Conservation (phyloP, 2,888 invertebrate genomes). For the Agrochola litura region DNA sequence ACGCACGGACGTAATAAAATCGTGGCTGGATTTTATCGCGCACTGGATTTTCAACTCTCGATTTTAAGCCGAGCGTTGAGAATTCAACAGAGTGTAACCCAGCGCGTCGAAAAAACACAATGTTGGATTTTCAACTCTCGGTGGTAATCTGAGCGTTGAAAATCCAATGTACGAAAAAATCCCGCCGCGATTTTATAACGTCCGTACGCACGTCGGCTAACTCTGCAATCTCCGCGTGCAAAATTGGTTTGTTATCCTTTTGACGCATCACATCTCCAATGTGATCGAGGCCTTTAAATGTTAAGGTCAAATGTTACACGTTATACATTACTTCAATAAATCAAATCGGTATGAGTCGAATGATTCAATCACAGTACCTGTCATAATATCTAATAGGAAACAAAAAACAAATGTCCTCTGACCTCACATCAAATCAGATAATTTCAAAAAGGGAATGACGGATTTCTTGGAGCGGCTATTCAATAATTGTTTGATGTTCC, state of each 20-base stretch:
- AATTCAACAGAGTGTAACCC: no score
- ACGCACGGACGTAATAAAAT: no score
- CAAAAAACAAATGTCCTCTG: not conserved
- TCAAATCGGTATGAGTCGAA: constrained; percentile 23
- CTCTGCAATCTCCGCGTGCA: no score
- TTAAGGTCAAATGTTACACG: constrained; percentile 50
- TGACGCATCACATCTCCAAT: not conserved
- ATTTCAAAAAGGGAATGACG: constrained; percentile 2
- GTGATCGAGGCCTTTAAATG: constrained; percentile 18
- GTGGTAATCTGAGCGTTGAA: no score
- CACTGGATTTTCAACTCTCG: no score
- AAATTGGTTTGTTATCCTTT: not conserved
- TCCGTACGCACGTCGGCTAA: no score
- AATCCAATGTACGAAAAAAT: no score
- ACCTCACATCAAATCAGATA: not conserved
- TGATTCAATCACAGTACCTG: not conserved
- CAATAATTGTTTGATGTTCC: constrained; percentile 6
- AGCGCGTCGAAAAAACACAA: no score
- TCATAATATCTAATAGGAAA: not conserved
- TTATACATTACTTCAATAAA: constrained; percentile 6
- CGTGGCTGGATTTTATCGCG: no score
- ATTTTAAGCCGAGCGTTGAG: no score
- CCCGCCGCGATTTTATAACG: no score
- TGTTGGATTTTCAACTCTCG: no score
- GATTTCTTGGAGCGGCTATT: not conserved